Evolutionary conservation across 2,113 vertebrate genomes (phyloP).

Genomic region (Taxidea taxus): DNA sequence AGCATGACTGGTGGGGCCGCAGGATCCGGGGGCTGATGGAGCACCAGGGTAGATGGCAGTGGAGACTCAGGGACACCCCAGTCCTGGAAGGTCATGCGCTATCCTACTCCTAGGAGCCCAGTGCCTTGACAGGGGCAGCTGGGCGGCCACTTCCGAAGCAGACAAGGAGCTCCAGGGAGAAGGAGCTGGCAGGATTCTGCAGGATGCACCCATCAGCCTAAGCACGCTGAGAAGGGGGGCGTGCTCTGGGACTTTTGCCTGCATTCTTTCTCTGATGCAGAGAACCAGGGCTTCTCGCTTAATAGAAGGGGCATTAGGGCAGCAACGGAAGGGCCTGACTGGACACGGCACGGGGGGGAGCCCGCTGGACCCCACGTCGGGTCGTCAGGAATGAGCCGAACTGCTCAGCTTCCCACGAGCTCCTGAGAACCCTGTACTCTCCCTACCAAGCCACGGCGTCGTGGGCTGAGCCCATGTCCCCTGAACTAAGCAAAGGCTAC

Average conservation of each 20-base stretch:
- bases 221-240: not conserved
- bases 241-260: not conserved
- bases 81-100: accelerated
- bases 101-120: too few relatives aligned
- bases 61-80: not conserved
- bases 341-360: not conserved
- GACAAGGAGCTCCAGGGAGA: not conserved
- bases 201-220: not conserved
- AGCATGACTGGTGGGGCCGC: not conserved
- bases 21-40: not conserved
- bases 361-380: accelerated
- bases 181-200: not conserved
- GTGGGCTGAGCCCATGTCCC: too few relatives aligned
- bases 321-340: not conserved
- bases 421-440: not conserved
- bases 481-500: not conserved
- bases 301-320: not conserved
- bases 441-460: not conserved
- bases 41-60: not conserved
- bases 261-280: not conserved
- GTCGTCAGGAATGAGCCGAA: not conserved
- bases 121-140: not conserved
- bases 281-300: not conserved
- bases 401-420: too few relatives aligned
- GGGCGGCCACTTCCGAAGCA: too few relatives aligned